These are phyloP conservation scores for Rotaria magnacalcarata DNA, from an alignment of 2,888 invertebrate genomes.

Conservation along the genomic window DNA sequence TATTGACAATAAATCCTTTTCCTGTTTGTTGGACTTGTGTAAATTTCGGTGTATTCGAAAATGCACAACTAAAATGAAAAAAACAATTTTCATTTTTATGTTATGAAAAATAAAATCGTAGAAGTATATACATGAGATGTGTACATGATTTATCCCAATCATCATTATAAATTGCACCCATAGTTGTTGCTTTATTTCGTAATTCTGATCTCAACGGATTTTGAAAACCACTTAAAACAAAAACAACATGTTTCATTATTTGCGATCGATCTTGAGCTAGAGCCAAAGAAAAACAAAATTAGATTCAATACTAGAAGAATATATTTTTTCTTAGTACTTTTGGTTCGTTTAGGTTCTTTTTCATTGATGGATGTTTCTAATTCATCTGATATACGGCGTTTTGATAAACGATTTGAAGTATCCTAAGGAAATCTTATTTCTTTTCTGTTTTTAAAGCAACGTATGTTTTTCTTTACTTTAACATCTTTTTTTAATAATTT, in stretches of 20 bases:
- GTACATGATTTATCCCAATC: slow-evolving; percentile 74
- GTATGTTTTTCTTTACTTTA: slow-evolving; percentile 19
- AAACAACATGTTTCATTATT: slow-evolving; percentile 66
- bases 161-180: slow-evolving; percentile 74
- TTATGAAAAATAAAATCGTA: not conserved
- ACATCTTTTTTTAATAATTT: slow-evolving; percentile 41
- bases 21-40: slow-evolving; percentile 34
- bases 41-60: slow-evolving; percentile 76
- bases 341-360: slow-evolving; percentile 11
- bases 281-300: not conserved
- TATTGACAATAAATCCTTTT: slow-evolving; percentile 38
- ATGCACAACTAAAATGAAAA: slow-evolving; percentile 71
- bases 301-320: not conserved
- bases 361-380: not conserved
- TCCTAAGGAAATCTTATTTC: not conserved
- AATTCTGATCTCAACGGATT: slow-evolving; percentile 72
- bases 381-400: not conserved
- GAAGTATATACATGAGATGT: slow-evolving; percentile 72
- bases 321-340: not conserved
- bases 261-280: slow-evolving; percentile 5
- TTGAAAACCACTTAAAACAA: slow-evolving; percentile 80
- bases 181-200: slow-evolving; percentile 67
- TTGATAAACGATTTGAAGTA: not conserved
- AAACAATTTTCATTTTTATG: slow-evolving; percentile 29
- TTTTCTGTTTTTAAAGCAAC: not conserved